These are phyloP conservation scores for Chloropsis hardwickii DNA, from an alignment of 2,113 vertebrate genomes.

Conservation along the genomic window DNA sequence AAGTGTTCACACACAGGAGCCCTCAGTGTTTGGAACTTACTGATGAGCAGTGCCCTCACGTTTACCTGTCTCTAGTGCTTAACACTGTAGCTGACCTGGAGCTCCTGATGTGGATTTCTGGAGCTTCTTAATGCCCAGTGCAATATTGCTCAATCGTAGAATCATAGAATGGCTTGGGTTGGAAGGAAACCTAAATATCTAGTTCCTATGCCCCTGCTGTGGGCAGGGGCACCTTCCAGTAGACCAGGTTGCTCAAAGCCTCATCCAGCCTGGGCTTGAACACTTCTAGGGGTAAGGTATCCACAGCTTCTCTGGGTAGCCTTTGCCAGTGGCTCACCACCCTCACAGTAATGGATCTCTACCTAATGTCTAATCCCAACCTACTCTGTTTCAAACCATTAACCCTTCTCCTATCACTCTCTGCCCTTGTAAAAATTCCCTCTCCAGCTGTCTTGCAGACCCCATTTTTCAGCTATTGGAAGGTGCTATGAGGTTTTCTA, in stretches of 20 bases:
- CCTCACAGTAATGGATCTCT: not conserved
- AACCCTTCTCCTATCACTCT: not conserved
- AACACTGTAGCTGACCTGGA: not conserved
- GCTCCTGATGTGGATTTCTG: not conserved
- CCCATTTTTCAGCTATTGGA: not conserved
- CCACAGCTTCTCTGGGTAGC: not conserved
- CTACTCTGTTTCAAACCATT: not conserved
- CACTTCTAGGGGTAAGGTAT: not conserved
- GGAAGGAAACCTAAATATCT: not conserved
- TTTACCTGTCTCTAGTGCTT: not conserved
- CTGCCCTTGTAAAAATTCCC: not conserved
- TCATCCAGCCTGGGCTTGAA: not conserved
- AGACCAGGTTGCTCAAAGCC: not conserved
- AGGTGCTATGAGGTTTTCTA: not conserved
- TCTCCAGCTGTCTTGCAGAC: not conserved
- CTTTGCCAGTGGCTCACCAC: not conserved
- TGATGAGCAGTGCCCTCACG: fast-evolving
- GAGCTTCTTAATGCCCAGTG: not conserved
- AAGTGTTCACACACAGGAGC: fast-evolving
- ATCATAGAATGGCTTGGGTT: not conserved
- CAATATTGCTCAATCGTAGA: not conserved
- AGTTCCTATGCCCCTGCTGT: not conserved
- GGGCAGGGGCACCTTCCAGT: not conserved
- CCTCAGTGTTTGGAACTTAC: not conserved
- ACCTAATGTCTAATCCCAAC: not conserved